Base-by-base conservation (phyloP, 2,888 invertebrate genomes). In the Morpho deidamia region DNA sequence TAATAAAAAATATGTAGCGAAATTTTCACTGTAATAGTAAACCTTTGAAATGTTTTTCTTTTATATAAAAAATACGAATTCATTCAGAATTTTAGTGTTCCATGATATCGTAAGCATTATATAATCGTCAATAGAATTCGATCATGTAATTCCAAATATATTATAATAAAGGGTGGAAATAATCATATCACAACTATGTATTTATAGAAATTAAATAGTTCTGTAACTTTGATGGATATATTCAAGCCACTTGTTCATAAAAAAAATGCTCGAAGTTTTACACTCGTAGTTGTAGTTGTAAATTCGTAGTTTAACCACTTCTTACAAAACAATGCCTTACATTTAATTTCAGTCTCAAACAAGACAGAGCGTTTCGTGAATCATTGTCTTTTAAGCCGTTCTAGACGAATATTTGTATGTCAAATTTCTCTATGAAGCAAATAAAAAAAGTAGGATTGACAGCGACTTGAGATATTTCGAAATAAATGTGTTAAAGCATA, bases 171-270 rank as follows among this genome's bases (percentile, higher is more conserved):
- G 77, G 80, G 76, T 80, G 76, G 74, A 81, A 76, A 68, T 74
- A 77, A 83, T 81, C 88, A 88, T 88, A 88, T 88, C 88, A 88
- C 86, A 74, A 72, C 68, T 81, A 78, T 74, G 67, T 81, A 83
- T 81, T 76, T 81, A 79, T 81, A 82, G 76, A 70, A 67, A 44
- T 41, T 67, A 74, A 74, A 73, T 64, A 66, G 68, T 78, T 78
- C 74, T 67, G 71, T 50, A 50, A 50, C 50, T 72, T 49, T 55
- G 69, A 68, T 67, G 66, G 69, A 61, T 78, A 57, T 69, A 74
- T 74, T 72, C 69, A 70, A 74, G 76, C 3, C 39, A 11, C 11
- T 39, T 73, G 71, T 76, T 23, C 23, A 23, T 23, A 23, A 23
- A 23, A n/a, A 14, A 23, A 23, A 23, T 23, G 23, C 23, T 23